These are phyloP conservation scores for Nycticorax nycticorax DNA, from an alignment of 2,113 vertebrate genomes.

Conservation along the genomic window DNA sequence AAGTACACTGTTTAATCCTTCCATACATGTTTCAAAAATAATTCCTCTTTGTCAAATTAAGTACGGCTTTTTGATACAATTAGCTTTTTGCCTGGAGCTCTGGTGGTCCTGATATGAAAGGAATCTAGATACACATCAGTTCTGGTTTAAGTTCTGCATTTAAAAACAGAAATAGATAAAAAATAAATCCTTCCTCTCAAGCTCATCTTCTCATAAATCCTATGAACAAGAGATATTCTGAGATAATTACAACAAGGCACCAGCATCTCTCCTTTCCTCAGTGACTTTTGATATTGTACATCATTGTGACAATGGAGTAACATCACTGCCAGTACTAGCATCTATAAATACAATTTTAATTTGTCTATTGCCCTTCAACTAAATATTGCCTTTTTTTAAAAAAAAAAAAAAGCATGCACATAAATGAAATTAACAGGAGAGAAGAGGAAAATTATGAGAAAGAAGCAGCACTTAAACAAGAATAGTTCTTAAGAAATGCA, in stretches of 20 bases:
- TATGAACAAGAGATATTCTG: not conserved
- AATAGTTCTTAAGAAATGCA: not conserved
- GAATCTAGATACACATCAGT: not conserved
- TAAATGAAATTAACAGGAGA: not conserved
- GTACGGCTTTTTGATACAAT: not conserved
- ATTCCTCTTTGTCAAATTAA: not conserved
- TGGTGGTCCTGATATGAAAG: not conserved
- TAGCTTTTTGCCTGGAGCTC: not conserved
- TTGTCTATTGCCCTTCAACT: not conserved
- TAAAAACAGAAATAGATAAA: not conserved
- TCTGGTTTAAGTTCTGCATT: not conserved
- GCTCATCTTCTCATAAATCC: not conserved
- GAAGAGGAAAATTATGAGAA: not conserved
- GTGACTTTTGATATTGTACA: not conserved
- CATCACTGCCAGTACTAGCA: not conserved
- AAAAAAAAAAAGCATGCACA: not conserved
- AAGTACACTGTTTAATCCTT: not conserved
- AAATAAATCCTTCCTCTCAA: not conserved
- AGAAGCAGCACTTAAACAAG: not conserved
- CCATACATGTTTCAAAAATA: not conserved
- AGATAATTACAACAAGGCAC: not conserved
- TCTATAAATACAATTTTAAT: not conserved
- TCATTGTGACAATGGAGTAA: not conserved
- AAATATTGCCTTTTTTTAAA: not conserved
- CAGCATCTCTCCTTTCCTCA: not conserved